These are phyloP conservation scores for Leuctra nigra DNA, from an alignment of 2,888 invertebrate species.

Conservation along the genomic window DNA sequence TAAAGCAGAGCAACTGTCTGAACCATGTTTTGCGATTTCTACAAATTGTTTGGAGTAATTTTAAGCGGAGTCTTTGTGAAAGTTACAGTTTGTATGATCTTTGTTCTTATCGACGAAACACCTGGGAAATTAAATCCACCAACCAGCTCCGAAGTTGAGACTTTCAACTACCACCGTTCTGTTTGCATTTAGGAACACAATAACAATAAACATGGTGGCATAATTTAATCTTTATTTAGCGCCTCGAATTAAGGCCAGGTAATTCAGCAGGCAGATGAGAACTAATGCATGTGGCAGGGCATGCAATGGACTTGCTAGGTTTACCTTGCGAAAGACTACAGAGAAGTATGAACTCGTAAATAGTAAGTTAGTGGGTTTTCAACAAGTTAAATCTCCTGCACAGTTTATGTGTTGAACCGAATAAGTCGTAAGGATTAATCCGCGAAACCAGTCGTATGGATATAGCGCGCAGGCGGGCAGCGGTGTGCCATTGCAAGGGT, in stretches of 20 bases:
- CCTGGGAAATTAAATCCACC: too few species aligned
- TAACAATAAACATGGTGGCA: constrained; percentile 5
- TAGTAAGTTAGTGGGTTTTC: constrained; percentile 18
- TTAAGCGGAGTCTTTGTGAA: too few species aligned
- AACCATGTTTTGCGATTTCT: too few species aligned
- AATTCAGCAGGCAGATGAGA: not conserved
- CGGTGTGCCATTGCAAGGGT: not conserved
- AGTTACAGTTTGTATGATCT: too few species aligned
- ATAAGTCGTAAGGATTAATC: constrained; percentile 17
- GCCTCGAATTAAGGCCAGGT: not conserved
- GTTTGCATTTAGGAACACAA: not conserved
- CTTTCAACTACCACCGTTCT: not conserved
- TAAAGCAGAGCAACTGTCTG: too few species aligned
- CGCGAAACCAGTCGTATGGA: constrained; percentile 13
- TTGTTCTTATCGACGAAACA: too few species aligned
- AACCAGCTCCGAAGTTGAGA: too few species aligned
- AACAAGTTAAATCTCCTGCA: constrained; percentile 8
- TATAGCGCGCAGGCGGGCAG: not conserved
- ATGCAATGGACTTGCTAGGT: not conserved
- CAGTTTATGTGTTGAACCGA: constrained; percentile 18
- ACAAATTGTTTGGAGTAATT: too few species aligned
- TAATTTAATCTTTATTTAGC: constrained; percentile 8
- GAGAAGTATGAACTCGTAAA: constrained; percentile 19
- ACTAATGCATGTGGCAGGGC: not conserved
- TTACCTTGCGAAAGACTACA: not conserved